Evolutionary conservation across 2,888 invertebrate genomes (phyloP).

Genomic region (Celastrina argiolus): DNA sequence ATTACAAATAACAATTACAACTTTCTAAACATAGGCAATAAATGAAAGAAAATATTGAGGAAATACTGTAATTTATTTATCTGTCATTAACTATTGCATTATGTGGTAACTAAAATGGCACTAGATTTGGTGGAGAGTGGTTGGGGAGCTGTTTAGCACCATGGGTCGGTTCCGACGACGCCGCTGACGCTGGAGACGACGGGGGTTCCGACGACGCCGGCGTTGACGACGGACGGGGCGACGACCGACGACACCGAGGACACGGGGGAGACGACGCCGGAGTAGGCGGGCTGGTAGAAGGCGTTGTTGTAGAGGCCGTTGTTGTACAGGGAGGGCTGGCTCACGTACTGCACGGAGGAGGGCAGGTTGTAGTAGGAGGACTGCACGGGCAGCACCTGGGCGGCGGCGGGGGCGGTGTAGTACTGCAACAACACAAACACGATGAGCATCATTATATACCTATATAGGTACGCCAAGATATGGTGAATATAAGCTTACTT

Average conservation of each 20-base stretch:
- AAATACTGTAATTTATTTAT: conserved; percentile 3
- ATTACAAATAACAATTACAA: not conserved
- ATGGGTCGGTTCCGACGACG: conserved; percentile 10
- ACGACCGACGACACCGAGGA: too few species aligned
- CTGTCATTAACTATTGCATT: not conserved
- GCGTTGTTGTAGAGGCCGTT: not conserved
- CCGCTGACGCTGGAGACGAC: too few species aligned
- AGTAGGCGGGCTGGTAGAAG: not conserved
- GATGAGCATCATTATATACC: too few species aligned
- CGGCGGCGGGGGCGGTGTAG: not conserved
- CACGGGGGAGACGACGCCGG: not conserved
- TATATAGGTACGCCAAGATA: too few species aligned
- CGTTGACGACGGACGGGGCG: not conserved
- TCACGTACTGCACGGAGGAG: conserved; percentile 18
- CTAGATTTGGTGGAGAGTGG: not conserved
- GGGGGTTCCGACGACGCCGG: not conserved
- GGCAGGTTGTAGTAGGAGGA: conserved; percentile 2
- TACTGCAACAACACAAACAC: not conserved
- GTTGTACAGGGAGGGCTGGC: conserved; percentile 15
- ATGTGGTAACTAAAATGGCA: not conserved
- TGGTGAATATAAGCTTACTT: too few species aligned
- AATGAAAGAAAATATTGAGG: not conserved
- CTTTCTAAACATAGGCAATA: not conserved
- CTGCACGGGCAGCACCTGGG: conserved; percentile 7
- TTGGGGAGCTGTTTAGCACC: not conserved